Evolutionary conservation across 2,888 invertebrate species (phyloP).

Genomic region (Phalera bucephala): DNA sequence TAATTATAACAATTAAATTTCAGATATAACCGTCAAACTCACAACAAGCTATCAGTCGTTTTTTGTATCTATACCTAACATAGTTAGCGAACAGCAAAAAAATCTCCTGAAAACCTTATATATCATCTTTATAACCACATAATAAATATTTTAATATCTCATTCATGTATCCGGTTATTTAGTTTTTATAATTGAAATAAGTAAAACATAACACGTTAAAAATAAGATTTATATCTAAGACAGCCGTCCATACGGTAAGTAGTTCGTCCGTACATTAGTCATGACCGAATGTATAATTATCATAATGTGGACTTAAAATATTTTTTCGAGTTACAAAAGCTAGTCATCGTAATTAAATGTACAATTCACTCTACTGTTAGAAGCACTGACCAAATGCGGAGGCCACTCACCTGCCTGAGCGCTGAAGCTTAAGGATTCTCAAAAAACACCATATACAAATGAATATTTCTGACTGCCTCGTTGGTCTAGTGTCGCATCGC

Average conservation of each 20-base stretch:
- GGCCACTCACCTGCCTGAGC: slow-evolving; percentile 29
- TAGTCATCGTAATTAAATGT: slow-evolving; percentile 72
- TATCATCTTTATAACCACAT: neutral
- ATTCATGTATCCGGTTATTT: slow-evolving; percentile 4
- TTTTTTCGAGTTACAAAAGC: slow-evolving; percentile 55
- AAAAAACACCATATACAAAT: neutral
- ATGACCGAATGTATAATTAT: slow-evolving; percentile 66
- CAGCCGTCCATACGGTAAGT: slow-evolving; percentile 36
- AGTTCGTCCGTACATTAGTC: slow-evolving; percentile 43
- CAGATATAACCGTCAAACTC: too few relatives aligned
- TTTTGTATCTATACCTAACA: neutral
- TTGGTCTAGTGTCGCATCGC: too few relatives aligned
- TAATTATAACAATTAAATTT: too few relatives aligned
- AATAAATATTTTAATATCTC: slow-evolving; percentile 7
- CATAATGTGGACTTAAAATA: slow-evolving; percentile 67
- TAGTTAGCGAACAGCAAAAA: neutral
- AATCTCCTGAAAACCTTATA: neutral
- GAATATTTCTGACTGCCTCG: too few relatives aligned
- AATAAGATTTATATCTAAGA: slow-evolving; percentile 28
- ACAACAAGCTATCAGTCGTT: too few relatives aligned
- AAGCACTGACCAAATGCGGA: slow-evolving; percentile 37
- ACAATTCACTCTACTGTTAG: slow-evolving; percentile 56
- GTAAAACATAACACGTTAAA: slow-evolving; percentile 13
- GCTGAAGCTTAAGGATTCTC: slow-evolving; percentile 2
- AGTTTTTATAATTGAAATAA: slow-evolving; percentile 7